phyloP scores from a whole-genome alignment of 2,113 vertebrate species.

The Neogobius melanostomus region DNA sequence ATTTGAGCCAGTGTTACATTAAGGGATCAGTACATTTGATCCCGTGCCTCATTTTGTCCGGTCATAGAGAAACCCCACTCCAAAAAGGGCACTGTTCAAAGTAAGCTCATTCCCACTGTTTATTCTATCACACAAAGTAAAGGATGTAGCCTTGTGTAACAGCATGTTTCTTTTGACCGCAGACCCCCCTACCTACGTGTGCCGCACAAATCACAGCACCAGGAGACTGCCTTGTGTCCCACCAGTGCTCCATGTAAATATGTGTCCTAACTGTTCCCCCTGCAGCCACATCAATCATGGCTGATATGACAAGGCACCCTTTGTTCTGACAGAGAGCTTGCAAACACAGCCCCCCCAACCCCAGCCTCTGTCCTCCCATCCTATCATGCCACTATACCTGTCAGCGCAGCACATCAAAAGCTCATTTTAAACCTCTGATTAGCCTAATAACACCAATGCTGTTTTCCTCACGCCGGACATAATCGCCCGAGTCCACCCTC shows the following conservation, averaged over 20 bases:
- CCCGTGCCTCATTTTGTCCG: too few relatives aligned
- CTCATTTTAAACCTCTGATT: slow-evolving; percentile 70
- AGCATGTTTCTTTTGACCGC: slow-evolving; percentile 33
- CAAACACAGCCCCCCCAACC: slow-evolving; percentile 78
- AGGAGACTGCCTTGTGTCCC: slow-evolving; percentile 41
- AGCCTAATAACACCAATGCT: slow-evolving; percentile 69
- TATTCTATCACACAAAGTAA: slow-evolving; percentile 41
- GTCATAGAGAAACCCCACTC: too few relatives aligned
- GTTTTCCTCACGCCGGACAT: slow-evolving; percentile 47
- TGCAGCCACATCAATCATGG: slow-evolving; percentile 74
- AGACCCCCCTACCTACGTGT: slow-evolving; percentile 24
- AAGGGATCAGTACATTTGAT: too few relatives aligned
- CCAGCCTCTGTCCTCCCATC: slow-evolving; percentile 50
- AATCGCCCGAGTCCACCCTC: slow-evolving; percentile 56
- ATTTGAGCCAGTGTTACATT: too few relatives aligned
- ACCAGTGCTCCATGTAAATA: slow-evolving; percentile 74
- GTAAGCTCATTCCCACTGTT: slow-evolving; percentile 45
- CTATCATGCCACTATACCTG: slow-evolving; percentile 76
- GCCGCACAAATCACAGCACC: slow-evolving; percentile 54
- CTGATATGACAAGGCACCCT: slow-evolving; percentile 71
- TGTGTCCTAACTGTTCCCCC: slow-evolving; percentile 73
- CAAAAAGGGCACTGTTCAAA: neutral
- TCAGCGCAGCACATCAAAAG: slow-evolving; percentile 71
- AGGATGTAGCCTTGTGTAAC: slow-evolving; percentile 21
- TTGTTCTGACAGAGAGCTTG: slow-evolving; percentile 72